Evolutionary conservation across 2,888 invertebrate genomes (phyloP).

Genomic region (Neoascia interrupta): DNA sequence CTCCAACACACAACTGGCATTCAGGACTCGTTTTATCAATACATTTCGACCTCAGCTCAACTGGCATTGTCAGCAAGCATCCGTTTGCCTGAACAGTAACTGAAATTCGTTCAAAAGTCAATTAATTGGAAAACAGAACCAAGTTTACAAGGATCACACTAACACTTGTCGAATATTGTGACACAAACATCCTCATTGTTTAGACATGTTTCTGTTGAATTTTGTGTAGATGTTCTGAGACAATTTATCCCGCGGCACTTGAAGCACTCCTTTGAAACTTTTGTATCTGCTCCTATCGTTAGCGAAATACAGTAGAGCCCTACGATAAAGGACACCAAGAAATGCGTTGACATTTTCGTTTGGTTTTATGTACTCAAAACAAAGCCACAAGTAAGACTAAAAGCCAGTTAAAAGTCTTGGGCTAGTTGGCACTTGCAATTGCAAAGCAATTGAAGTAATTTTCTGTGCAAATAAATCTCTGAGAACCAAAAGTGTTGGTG

Average conservation of each 20-base stretch:
- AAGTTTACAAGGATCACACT: slow-evolving; percentile 43
- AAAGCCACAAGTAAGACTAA: slow-evolving; percentile 21
- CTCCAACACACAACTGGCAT: slow-evolving; percentile 74
- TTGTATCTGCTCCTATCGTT: not conserved
- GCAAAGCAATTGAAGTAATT: no score
- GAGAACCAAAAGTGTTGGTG: no score
- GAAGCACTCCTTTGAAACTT: slow-evolving; percentile 72
- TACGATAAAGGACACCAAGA: no score
- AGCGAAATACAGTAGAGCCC: no score
- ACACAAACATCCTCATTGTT: slow-evolving; percentile 76
- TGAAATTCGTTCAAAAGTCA: slow-evolving; percentile 43
- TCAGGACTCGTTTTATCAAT: slow-evolving; percentile 65
- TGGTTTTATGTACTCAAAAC: slow-evolving; percentile 1
- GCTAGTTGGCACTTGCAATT: not conserved
- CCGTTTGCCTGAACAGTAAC: slow-evolving; percentile 74
- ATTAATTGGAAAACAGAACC: not conserved
- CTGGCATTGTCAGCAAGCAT: slow-evolving; percentile 72
- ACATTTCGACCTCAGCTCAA: slow-evolving; percentile 73
- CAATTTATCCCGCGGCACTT: slow-evolving; percentile 77
- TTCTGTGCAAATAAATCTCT: no score
- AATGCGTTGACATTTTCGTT: no score
- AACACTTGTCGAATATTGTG: slow-evolving; percentile 76
- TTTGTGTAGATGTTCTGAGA: slow-evolving; percentile 71
- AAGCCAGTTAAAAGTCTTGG: not conserved
- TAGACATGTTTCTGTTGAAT: slow-evolving; percentile 71